phyloP scores from a whole-genome alignment of 2,797 vertebrate genomes.

The Neosalanx taihuensis region DNA sequence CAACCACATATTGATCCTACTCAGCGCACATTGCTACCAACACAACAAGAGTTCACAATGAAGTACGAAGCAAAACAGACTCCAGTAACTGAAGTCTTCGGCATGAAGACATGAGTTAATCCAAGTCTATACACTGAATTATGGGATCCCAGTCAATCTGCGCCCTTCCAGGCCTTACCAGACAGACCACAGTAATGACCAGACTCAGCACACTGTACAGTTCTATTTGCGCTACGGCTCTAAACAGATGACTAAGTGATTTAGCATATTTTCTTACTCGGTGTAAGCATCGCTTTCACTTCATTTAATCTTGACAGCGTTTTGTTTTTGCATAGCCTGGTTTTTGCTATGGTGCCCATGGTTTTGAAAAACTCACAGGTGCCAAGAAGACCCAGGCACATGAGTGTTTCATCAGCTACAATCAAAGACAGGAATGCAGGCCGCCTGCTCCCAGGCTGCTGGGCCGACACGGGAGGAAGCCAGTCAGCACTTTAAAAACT shows the following conservation, averaged over 20 bases:
- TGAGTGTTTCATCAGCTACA: constrained; percentile 72
- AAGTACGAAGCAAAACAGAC: no score
- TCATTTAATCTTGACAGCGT: constrained; percentile 42
- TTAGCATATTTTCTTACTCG: neutral
- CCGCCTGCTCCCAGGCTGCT: constrained; percentile 56
- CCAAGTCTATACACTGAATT: no score
- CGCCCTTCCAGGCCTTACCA: no score
- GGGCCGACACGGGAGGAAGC: constrained; percentile 62
- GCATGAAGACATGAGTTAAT: no score
- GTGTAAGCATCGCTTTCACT: constrained; percentile 8
- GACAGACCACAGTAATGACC: no score
- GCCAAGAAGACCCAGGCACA: constrained; percentile 61
- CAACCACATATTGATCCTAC: no score
- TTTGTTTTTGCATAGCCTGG: constrained; percentile 35
- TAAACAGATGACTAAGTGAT: constrained; percentile 3
- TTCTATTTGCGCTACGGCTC: neutral
- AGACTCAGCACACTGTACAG: neutral
- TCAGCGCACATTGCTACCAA: no score
- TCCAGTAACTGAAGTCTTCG: no score
- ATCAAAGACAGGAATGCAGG: constrained; percentile 67
- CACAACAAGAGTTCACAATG: no score
- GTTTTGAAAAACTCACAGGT: constrained; percentile 44
- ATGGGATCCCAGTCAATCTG: no score
- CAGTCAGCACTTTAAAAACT: constrained; percentile 72
- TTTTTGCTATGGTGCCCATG: constrained; percentile 45